phyloP scores from a whole-genome alignment of 2,797 vertebrate genomes.

The Syngnathus rostellatus region DNA sequence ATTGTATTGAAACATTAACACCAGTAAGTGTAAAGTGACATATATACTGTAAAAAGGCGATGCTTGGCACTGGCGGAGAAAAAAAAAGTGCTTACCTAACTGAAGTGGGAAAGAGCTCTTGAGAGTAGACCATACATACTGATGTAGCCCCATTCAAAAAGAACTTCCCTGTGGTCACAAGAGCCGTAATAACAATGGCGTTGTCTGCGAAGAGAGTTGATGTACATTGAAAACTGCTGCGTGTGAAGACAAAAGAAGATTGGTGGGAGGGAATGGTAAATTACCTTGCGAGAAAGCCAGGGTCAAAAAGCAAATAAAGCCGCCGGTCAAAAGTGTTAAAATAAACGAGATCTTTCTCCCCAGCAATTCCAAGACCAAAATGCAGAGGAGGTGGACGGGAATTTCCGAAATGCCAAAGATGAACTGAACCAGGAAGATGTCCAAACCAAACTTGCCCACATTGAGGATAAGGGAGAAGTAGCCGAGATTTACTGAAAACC shows the following conservation, averaged over 20 bases:
- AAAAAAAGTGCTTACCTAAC: constrained; percentile 59
- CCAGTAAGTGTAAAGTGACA: too few species aligned
- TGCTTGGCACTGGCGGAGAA: too few species aligned
- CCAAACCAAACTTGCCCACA: constrained; percentile 66
- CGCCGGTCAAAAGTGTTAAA: constrained; percentile 52
- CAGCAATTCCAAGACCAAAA: constrained; percentile 60
- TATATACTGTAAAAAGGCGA: too few species aligned
- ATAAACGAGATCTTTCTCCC: constrained; percentile 68
- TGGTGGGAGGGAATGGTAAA: background rate
- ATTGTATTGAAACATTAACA: too few species aligned
- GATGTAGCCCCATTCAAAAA: constrained; percentile 51
- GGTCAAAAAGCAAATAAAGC: constrained; percentile 63
- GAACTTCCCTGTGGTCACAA: constrained; percentile 70
- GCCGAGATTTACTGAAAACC: constrained; percentile 71
- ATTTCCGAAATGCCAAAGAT: constrained; percentile 72
- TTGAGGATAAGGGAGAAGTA: constrained; percentile 70
- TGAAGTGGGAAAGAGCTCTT: constrained; percentile 76
- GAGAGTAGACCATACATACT: constrained; percentile 63
- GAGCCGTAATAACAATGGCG: constrained; percentile 37
- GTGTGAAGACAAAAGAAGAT: background rate
- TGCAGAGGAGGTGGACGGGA: constrained; percentile 41
- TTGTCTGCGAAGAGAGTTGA: constrained; percentile 47
- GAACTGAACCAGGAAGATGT: constrained; percentile 77
- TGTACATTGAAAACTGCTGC: background rate
- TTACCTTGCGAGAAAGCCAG: constrained; percentile 71